Percentiles rank a stretch among this genome's conserved stretches.
These are phyloP conservation scores for Gobiocypris rarus DNA, from an alignment of 2,113 vertebrate genomes.

Conservation along the genomic window DNA sequence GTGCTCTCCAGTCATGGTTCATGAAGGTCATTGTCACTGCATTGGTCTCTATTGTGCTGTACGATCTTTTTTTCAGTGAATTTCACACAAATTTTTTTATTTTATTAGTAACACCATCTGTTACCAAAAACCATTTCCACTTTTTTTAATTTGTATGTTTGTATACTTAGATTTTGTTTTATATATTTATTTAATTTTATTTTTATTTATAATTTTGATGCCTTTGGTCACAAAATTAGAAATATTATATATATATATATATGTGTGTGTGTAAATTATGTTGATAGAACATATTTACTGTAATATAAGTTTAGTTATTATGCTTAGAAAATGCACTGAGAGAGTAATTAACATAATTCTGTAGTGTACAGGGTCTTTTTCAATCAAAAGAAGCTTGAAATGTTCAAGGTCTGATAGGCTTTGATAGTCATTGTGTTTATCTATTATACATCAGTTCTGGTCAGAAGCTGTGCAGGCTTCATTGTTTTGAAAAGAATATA, in stretches of 20 bases:
- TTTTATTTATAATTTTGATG: background rate
- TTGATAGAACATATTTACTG: background rate
- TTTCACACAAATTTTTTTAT: slow-evolving; percentile 38
- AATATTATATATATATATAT: too few relatives aligned
- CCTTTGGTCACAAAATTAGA: background rate
- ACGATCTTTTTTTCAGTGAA: slow-evolving; percentile 36
- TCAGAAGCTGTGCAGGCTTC: background rate
- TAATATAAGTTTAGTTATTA: background rate
- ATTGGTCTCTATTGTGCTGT: slow-evolving; percentile 6
- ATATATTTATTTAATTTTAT: background rate
- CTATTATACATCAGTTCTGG: slow-evolving; percentile 10
- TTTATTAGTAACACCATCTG: slow-evolving; percentile 56
- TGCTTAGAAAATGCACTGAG: background rate
- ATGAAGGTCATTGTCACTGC: background rate
- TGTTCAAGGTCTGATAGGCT: background rate
- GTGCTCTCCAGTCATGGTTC: slow-evolving; percentile 22
- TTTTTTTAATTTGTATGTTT: slow-evolving; percentile 28
- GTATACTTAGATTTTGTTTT: background rate
- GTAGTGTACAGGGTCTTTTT: background rate
- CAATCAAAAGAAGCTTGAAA: background rate
- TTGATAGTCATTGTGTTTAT: slow-evolving; percentile 5
- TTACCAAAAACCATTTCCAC: slow-evolving; percentile 45
- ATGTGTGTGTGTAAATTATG: too few relatives aligned
- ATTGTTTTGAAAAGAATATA: background rate
- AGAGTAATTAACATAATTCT: too few relatives aligned